phyloP scores from a whole-genome alignment of 2,797 vertebrate species.

The Atherinosoma microstoma region DNA sequence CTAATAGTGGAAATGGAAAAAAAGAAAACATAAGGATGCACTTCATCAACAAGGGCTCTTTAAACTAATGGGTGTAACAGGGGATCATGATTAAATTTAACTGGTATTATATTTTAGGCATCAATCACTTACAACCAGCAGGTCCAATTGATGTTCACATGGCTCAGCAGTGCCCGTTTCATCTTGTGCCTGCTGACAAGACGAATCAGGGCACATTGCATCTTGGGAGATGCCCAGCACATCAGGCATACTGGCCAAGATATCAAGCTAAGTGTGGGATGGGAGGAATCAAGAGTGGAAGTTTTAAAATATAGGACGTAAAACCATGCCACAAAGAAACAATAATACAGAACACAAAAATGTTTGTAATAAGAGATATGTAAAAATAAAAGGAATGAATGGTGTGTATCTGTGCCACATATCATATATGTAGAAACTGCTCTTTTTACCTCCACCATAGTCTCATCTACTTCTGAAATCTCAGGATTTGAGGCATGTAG shows the following conservation, averaged over 20 bases:
- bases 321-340: constrained; percentile 65
- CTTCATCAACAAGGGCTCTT: not conserved
- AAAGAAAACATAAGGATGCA: not conserved
- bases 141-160: constrained; percentile 84
- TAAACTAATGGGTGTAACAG: constrained; percentile 15
- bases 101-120: constrained; percentile 5
- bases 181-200: constrained; percentile 68
- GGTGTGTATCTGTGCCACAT: not conserved
- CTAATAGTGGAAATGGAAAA: not conserved
- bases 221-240: constrained; percentile 80
- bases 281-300: constrained; percentile 39
- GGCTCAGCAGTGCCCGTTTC: constrained; percentile 69
- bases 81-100: not conserved
- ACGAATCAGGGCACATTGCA: constrained; percentile 70
- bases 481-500: constrained; percentile 86
- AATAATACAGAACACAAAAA: constrained; percentile 29
- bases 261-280: constrained; percentile 87
- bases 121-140: constrained; percentile 83
- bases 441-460: constrained; percentile 90
- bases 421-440: not conserved
- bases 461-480: constrained; percentile 88
- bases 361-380: constrained; percentile 8
- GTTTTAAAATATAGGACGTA: constrained; percentile 51
- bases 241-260: constrained; percentile 86
- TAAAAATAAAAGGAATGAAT: constrained; percentile 26